Conservation (phyloP, 2,797 vertebrate genomes). For the Anguilla anguilla region DNA sequence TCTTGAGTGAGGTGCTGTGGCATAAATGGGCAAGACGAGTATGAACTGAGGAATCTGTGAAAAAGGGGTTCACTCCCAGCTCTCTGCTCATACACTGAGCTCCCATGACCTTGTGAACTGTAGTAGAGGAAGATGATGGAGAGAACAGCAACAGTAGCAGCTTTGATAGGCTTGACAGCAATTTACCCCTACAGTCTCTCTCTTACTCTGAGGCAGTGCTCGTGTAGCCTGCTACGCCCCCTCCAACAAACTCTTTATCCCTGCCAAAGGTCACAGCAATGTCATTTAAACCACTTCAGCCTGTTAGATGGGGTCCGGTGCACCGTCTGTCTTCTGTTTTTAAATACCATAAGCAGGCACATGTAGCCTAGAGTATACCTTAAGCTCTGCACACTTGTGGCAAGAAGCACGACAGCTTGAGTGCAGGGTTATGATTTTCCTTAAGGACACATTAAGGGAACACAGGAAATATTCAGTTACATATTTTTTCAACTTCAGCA, state of each 20-base stretch:
- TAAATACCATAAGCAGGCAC: background rate
- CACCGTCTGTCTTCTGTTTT: background rate
- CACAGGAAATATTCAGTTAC: background rate
- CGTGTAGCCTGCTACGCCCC: background rate
- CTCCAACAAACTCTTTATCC: background rate
- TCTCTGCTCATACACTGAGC: background rate
- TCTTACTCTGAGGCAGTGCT: background rate
- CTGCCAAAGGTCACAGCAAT: background rate
- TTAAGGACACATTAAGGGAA: background rate
- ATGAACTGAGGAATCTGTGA: background rate
- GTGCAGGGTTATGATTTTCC: background rate
- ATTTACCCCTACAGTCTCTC: background rate
- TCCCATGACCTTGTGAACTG: background rate
- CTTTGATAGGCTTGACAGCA: background rate
- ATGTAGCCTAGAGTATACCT: background rate
- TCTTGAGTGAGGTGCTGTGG: background rate
- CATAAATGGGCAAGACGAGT: background rate
- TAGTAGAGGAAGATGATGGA: background rate
- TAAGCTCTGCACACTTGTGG: background rate
- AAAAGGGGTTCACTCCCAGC: background rate
- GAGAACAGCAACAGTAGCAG: background rate
- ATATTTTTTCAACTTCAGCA: background rate
- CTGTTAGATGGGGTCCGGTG: background rate
- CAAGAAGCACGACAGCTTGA: background rate
- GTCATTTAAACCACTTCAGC: constrained; percentile 11